Evolutionary conservation across 2,113 vertebrate genomes (phyloP), one percentile per base, ranked within the genome.

Genomic region (Corythornis vintsioides): DNA sequence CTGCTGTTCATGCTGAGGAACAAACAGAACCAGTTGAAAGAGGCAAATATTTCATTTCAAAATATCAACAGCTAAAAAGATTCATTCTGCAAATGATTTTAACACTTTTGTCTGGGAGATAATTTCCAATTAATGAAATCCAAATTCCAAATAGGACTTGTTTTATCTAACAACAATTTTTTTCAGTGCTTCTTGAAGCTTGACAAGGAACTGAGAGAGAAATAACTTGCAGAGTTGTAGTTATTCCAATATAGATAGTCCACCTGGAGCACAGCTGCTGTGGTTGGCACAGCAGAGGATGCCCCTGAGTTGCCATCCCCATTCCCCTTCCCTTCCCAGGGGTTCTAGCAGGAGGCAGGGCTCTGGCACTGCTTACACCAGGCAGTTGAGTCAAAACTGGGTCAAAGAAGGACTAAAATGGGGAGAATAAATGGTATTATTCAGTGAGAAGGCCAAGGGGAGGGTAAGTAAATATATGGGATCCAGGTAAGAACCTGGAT

Each of bases 11-110:
- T 35, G 22, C 48, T 0, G 3, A 57, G 57, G 33, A 92, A 82
- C 56, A 53, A 83, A 48, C 40, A 89, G 53, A 43, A 69, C 59
- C 22, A 31, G 24, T 8, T 75, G 43, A 85, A 89, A 83, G 19
- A 76, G 28, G 22, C 21, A 70, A 50, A 73, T 33, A 26, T 78
- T 93, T 92, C 7, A 45, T 92, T 90, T 92, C 35, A 50, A 21
- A 76, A 20, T 50, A 70, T 45, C 43, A 61, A 38, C 19, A 84
- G 21, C 21, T 83, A 40, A 66, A 69, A 82, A 80, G 38, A 83
- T 59, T 17, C 45, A 47, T 85, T 72, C 79, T 89, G 29, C 63
- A 31, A 69, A 65, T 85, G 73, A 85, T 35, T 69, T n/a, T 75
- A 76, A 45, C 12, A 5, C 35, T 92, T 82, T 22, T 42, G 14